Conservation (phyloP, 2,797 vertebrate genomes). For the Ceyx erithaca region DNA sequence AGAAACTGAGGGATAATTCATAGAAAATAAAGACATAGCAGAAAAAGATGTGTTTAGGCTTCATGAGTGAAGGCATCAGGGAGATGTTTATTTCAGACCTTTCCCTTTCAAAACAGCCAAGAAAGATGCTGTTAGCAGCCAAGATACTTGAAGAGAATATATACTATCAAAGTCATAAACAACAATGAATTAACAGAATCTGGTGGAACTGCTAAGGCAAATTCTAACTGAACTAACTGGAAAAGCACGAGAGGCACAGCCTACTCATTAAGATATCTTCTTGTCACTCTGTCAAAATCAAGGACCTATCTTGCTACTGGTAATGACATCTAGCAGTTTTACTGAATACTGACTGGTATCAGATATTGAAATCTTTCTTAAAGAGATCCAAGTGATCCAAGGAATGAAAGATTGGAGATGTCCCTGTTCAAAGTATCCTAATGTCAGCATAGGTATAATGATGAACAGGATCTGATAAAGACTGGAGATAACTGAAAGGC, state of each 20-base stretch:
- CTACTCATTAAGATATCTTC: not conserved
- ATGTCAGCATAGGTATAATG: rapidly evolving
- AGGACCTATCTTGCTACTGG: not conserved
- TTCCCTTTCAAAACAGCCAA: not conserved
- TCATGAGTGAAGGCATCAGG: not conserved
- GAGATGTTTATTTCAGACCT: not conserved
- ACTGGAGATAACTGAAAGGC: not conserved
- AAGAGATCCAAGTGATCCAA: not conserved
- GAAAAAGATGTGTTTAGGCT: not conserved
- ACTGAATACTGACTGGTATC: not conserved
- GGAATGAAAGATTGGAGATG: not conserved
- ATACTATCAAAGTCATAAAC: not conserved
- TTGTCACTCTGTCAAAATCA: not conserved
- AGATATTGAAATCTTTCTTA: not conserved
- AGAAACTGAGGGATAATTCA: not conserved
- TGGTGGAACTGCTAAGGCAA: not conserved
- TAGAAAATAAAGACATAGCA: not conserved
- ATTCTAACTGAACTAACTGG: not conserved
- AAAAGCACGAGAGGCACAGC: not conserved
- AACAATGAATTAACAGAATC: not conserved
- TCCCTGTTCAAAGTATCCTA: not conserved
- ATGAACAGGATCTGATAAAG: not conserved
- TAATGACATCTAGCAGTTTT: not conserved
- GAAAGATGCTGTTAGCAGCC: not conserved
- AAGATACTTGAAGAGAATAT: not conserved